Conservation (phyloP, 35 echinoderm and acorn worm species). For the Ophioderma brevispina region DNA sequence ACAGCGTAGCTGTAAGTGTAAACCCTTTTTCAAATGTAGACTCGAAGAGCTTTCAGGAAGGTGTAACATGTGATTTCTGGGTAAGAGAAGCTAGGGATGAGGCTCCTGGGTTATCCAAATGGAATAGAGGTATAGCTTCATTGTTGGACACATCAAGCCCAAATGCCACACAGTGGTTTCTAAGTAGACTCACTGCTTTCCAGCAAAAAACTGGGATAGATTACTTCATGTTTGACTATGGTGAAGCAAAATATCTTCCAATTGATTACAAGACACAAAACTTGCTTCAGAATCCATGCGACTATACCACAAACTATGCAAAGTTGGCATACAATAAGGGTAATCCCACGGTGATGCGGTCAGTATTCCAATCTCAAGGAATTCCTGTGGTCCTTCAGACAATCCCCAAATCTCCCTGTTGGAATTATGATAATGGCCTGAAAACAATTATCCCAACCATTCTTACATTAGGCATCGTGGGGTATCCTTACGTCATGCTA, state of each 20-base stretch:
- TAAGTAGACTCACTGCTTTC: conserved; percentile 42
- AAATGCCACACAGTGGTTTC: conserved; percentile 64
- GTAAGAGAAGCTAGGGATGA: conserved; percentile 71
- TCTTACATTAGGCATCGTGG: conserved; percentile 68
- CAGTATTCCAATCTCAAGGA: conserved; percentile 68
- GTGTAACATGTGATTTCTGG: conserved; percentile 31
- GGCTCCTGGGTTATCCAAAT: conserved; percentile 81
- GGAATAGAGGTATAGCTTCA: conserved; percentile 66
- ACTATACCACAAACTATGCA: conserved; percentile 63
- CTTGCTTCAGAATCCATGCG: conserved; percentile 61
- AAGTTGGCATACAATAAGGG: conserved; percentile 46
- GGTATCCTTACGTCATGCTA: conserved; percentile 83
- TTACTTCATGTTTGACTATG: conserved; percentile 88
- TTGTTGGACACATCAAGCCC: conserved; percentile 69
- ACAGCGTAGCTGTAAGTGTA: conserved; percentile 45
- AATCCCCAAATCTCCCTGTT: conserved; percentile 56
- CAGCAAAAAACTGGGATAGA: conserved; percentile 37
- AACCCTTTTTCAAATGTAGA: conserved; percentile 64
- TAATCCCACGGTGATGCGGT: conserved; percentile 43
- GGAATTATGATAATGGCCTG: conserved; percentile 75
- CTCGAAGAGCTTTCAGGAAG: conserved; percentile 63
- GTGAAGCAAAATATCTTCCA: conserved; percentile 84
- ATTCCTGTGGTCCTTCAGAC: conserved; percentile 50
- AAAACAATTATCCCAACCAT: conserved; percentile 81
- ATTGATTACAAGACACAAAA: conserved; percentile 65